Evolutionary conservation across 2,888 invertebrate species (phyloP), one percentile per base, ranked within the genome.

Genomic region (Drosophila quinaria): DNA sequence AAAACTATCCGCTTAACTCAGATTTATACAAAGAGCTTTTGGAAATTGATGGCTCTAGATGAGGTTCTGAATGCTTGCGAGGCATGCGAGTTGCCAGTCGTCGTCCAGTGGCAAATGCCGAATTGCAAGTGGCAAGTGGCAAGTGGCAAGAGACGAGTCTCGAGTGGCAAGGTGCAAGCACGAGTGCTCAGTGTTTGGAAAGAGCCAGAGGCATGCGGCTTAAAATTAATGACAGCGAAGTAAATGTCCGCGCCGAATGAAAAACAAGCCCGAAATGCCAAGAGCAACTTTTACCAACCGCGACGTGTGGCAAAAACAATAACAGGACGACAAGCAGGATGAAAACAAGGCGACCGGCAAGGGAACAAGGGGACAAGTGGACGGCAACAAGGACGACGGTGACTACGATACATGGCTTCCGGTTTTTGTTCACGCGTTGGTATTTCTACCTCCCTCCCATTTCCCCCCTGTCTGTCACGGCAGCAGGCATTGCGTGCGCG

Each of bases 391-490:
- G 49, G 13, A 54, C 47, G 44, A 51, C 54, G 63, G 56, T 44
- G 50, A 61, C 52, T 42, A 51, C 81, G 60, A 89, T 81, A 72
- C 78, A 79, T 87, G 82, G 75, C 81, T 89, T 86, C 86, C 89
- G 88, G 85, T 81, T 87, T 89, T 87, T 81, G 87, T 86, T 86
- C 88, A 75, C 90, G 75, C 90, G 60, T 86, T 86, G 78, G 88
- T 86, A 84, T 87, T 80, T 70, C 25, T 25, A 5, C 5, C 25
- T 5, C 41, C 63, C 52, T 54, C 37, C 41, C 64, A 19, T 51
- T 10, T 33, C 22, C 46, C 8, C 33, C 47, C 44, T 10, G 0
- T 2, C 31, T 22, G 51, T 33, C 10, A 44, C 39, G 50, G 51
- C 55, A 31, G 47, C 56, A 22, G 17, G 52, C 65, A 63, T 83